Base-by-base conservation (phyloP, 53 echinoderm and acorn worm species). In the Arbacia lixula region DNA sequence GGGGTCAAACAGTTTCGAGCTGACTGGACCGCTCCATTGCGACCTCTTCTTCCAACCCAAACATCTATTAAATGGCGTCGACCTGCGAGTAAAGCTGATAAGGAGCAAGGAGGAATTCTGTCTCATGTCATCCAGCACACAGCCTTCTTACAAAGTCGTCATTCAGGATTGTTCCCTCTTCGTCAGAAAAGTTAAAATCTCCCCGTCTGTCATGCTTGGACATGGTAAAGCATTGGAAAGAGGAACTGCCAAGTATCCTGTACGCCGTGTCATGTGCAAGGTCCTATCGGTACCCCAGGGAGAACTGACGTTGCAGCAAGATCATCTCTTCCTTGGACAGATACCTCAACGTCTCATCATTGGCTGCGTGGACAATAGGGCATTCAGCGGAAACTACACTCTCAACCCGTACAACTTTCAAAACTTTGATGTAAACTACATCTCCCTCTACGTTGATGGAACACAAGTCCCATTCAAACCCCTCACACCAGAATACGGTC, bases 361-460 rank as follows among this genome's bases (percentile, higher is more conserved):
- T 2, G 88, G 85, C 1, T 85, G 87, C 20, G 91, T 93, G 0
- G 22, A 51, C 9, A 93, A 86, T 65, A 86, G 77, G 3, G 88
- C 88, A 0, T 93, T 88, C 43, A 93, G 88, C 71, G 89, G 89
- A 1, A 55, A 43, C 37, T 92, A 87, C 50, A 14, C 6, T 1
- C 58, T 76, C 66, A 94, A 94, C 33, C 94, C 91, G 0, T 91
- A 54, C 55, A 94, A 91, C 57, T 91, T 94, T 19, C 71, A 91
- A 19, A 50, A 94, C 49, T 86, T 94, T 60, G 30, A 53, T 2
- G 27, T 84, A 1, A 84, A 91, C 72, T 84, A 83, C 71, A 8
- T 88, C 12, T 64, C 87, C 16, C 39, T 87, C 4, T 87, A 87
- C 35, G 28, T 93, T 0, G 87, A 93, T 60, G 87, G 93, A 2